A percentile compares a stretch with the other conserved stretches of the same genome.
phyloP scores from a whole-genome alignment of 2,888 invertebrate genomes.

The Leucozona laternaria region DNA sequence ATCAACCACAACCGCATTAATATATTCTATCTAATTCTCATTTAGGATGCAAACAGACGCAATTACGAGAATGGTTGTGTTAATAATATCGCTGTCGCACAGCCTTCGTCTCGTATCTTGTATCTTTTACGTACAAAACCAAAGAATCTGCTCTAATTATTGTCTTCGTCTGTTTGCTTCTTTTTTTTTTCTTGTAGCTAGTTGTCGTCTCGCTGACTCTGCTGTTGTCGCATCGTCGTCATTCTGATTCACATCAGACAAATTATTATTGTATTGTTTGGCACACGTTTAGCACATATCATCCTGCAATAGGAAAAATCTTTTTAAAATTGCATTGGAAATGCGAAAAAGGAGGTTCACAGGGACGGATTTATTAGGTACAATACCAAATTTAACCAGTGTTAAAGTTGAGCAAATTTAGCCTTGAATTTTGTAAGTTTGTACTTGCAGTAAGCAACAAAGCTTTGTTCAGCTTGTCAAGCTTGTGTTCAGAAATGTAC shows the following conservation, averaged over 20 bases:
- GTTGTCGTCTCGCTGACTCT: constrained; percentile 2
- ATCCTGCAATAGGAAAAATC: constrained; percentile 37
- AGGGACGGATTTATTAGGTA: background rate
- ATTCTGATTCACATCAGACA: constrained; percentile 49
- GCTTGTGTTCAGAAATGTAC: too few relatives aligned
- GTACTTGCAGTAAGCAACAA: too few relatives aligned
- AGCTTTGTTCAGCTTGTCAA: too few relatives aligned
- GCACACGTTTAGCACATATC: constrained; percentile 68
- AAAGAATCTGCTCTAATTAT: constrained; percentile 60
- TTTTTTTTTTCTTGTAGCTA: background rate
- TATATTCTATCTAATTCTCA: constrained; percentile 65
- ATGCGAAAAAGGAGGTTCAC: background rate
- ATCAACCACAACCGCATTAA: constrained; percentile 65
- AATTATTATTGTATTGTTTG: constrained; percentile 59
- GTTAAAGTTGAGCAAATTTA: background rate
- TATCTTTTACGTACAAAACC: constrained; percentile 32
- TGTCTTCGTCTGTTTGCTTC: constrained; percentile 30
- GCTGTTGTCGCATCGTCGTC: background rate
- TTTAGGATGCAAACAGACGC: constrained; percentile 67
- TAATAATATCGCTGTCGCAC: constrained; percentile 44
- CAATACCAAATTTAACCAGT: background rate
- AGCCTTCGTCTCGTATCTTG: background rate
- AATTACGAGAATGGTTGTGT: constrained; percentile 56
- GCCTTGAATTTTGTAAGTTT: too few relatives aligned
- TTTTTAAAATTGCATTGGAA: constrained; percentile 28